Conservation (phyloP, 2,797 vertebrate species). For the Sebastes cheni region DNA sequence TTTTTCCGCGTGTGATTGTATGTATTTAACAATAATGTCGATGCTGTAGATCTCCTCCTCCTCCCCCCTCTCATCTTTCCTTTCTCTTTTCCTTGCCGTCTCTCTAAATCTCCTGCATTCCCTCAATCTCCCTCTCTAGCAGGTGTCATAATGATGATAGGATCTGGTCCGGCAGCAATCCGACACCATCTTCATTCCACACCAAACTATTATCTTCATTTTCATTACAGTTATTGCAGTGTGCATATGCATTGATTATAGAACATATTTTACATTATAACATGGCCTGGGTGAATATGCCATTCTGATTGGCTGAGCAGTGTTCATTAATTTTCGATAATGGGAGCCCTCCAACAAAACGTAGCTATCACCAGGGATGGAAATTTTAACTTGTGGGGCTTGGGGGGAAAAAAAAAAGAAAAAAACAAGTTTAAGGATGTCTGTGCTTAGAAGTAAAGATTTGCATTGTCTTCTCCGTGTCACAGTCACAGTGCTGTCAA, state of each 20-base stretch:
- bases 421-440: constrained; percentile 15
- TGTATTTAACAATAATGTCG: constrained; percentile 73
- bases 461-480: constrained; percentile 27
- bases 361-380: constrained; percentile 3
- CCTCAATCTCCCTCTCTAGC: constrained; percentile 35
- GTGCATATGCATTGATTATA: constrained; percentile 64
- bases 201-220: constrained; percentile 68
- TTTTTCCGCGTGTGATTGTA: constrained; percentile 74
- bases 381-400: constrained; percentile 31
- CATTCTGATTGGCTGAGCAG: constrained; percentile 38
- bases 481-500: constrained; percentile 23
- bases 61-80: constrained; percentile 24
- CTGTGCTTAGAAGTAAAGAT: constrained; percentile 21
- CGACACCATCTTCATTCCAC: constrained; percentile 61
- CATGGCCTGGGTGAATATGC: constrained; percentile 37
- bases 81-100: constrained; percentile 21
- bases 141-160: constrained; percentile 70
- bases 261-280: constrained; percentile 63
- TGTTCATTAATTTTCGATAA: constrained; percentile 57
- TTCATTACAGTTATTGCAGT: constrained; percentile 70
- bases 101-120: constrained; percentile 28
- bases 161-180: constrained; percentile 65
- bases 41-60: constrained; percentile 45
- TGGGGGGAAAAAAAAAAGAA: neutral
- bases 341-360: constrained; percentile 29